Base-by-base conservation (phyloP, 2,113 vertebrate genomes). In the Mesoclemmys tuberculata region DNA sequence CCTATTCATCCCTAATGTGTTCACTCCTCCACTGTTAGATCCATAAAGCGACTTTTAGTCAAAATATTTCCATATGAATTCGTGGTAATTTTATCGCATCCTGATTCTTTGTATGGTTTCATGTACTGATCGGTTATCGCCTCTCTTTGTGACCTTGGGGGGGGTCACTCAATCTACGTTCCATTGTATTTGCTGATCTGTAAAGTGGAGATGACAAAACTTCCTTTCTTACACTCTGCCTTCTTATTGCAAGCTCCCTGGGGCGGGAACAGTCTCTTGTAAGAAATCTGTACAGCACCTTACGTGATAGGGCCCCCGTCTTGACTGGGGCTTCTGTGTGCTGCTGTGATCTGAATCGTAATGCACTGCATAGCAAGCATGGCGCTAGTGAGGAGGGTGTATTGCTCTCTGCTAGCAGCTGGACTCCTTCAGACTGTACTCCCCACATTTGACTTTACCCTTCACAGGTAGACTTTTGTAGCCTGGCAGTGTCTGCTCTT, bases 331-430 rank as follows among this genome's bases (percentile, higher is more conserved):
- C 24, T 13, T 87, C 54, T 21, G 18, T 85, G 41, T 68, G 5
- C 46, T 8, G 52, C 4, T 54, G 3, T 58, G 24, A 0, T 1
- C n/a, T 1, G 0, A 3, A 1, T 79, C 48, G 2, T 24, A 78
- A 1, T 18, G 5, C 10, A 24, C 11, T 55, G n/a, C 10, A 13
- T 82, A 77, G 11, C 46, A 49, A 75, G 38, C 79, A n/a, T 82
- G 84, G 38, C 24, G 5, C 1, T 79, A 55, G 74, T 89, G 87
- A 56, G n/a, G 51, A 38, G 81, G 61, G 61, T 85, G 8, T 31
- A 27, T 61, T 61, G 5, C 31, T n/a, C 61, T n/a, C 35, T 68
- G 51, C 51, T 52, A 4, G 51, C 7, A 8, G 5, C 21, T 84
- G 83, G 10, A 77, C 26, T 56, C 14, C 22, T 41, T 24, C 38